Conservation (phyloP, 1,140 invertebrate species). For the Procambarus clarkii region DNA sequence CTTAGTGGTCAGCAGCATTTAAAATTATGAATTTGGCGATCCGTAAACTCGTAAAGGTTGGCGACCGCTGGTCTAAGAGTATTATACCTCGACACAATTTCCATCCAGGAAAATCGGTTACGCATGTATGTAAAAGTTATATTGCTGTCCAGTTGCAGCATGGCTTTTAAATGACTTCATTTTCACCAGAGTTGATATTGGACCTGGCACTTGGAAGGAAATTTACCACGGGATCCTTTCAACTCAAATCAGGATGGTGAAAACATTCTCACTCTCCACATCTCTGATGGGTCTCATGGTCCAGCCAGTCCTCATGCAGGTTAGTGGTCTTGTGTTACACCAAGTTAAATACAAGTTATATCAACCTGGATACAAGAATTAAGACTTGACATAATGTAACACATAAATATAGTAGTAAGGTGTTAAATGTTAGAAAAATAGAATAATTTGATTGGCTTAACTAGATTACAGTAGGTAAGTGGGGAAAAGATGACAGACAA, state of each 20-base stretch:
- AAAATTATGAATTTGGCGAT: too few relatives aligned
- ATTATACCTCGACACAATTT: neutral
- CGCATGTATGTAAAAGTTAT: neutral
- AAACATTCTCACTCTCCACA: slow-evolving; percentile 87
- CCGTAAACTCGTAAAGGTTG: neutral
- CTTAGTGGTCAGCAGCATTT: too few relatives aligned
- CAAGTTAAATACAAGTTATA: too few relatives aligned
- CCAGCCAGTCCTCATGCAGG: slow-evolving; percentile 84
- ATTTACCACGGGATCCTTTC: slow-evolving; percentile 83
- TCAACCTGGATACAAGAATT: too few relatives aligned
- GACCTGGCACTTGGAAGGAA: slow-evolving; percentile 69
- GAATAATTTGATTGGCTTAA: too few relatives aligned
- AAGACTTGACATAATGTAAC: too few relatives aligned
- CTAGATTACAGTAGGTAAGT: too few relatives aligned
- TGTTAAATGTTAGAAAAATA: too few relatives aligned
- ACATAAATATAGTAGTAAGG: too few relatives aligned
- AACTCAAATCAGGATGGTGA: slow-evolving; percentile 83
- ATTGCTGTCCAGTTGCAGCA: neutral
- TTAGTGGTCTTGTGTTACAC: slow-evolving; percentile 74
- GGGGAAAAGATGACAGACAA: too few relatives aligned
- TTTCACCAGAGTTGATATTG: slow-evolving; percentile 52
- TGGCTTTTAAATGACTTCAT: neutral
- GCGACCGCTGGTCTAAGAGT: neutral
- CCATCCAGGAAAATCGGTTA: neutral
- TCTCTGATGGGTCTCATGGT: slow-evolving; percentile 82